Conservation (phyloP, 2,888 invertebrate species). For the Rhagonycha fulva region DNA sequence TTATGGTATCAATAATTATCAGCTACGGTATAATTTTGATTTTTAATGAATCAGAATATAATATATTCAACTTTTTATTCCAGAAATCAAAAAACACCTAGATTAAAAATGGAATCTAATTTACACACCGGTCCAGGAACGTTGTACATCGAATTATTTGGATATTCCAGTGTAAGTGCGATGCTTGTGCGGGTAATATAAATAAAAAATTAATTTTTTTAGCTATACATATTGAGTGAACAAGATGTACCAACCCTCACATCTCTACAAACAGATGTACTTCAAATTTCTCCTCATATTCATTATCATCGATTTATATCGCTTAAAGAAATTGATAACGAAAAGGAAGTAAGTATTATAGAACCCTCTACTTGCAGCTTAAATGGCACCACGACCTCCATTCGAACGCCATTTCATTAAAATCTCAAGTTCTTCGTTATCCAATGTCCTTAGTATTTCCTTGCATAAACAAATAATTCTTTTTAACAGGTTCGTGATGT, state of each 20-base stretch:
- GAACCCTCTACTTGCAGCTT: background rate
- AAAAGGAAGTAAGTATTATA: slow-evolving; percentile 60
- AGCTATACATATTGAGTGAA: slow-evolving; percentile 67
- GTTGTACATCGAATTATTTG: slow-evolving; percentile 59
- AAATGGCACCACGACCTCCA: background rate
- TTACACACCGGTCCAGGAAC: slow-evolving; percentile 65
- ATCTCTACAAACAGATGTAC: slow-evolving; percentile 64
- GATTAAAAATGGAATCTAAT: slow-evolving; percentile 66
- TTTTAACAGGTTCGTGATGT: slow-evolving; percentile 59
- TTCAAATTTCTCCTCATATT: slow-evolving; percentile 63
- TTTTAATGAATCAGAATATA: background rate
- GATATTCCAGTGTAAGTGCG: slow-evolving; percentile 58
- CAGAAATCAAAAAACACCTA: slow-evolving; percentile 55
- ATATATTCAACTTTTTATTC: background rate
- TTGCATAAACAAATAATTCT: slow-evolving; percentile 23
- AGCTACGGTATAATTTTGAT: slow-evolving; percentile 41
- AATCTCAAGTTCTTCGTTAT: background rate
- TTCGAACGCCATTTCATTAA: background rate
- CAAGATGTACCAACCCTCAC: slow-evolving; percentile 74
- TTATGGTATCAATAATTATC: slow-evolving; percentile 68
- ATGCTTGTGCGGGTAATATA: background rate
- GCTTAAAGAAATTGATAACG: slow-evolving; percentile 68
- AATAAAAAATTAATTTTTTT: slow-evolving; percentile 26
- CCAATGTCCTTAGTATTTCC: no score
- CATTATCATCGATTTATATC: slow-evolving; percentile 53